Base-by-base conservation (phyloP, 2,113 vertebrate genomes). In the Lagopus leucura region DNA sequence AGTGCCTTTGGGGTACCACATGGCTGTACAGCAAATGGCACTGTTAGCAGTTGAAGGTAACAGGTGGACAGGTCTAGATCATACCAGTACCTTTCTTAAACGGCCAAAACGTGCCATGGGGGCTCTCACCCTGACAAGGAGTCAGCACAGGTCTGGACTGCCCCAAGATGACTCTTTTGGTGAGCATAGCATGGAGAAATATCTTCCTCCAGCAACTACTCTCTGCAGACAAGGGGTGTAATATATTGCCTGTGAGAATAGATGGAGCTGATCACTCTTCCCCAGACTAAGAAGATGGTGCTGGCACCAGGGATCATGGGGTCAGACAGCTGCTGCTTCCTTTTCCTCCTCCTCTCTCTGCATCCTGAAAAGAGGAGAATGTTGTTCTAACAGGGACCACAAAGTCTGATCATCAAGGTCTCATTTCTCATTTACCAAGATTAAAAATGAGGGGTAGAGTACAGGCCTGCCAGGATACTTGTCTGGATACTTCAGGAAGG, bases 101-200 rank as follows among this genome's bases (percentile, higher is more conserved):
- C 2, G 38, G 30, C 24, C 67, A 73, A 42, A 82, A 58, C 5
- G 8, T 10, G 11, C 2, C 20, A 2, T 13, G 11, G 30, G 22
- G 28, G 20, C 5, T 40, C 5, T 30, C n/a, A 13, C 22, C 19
- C n/a, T 16, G 1, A 11, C 25, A 45, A 71, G 32, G 50, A 22
- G 36, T 13, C 36, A 10, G 2, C 11, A 27, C 8, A 43, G 30
- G 21, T 48, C 17, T 0, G 1, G 16, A 42, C 0, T 1, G 55
- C 13, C n/a, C 22, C 22, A 20, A 42, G 20, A 22, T 34, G 32
- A 52, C 21, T 10, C 13, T n/a, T 67, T 40, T 36, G 47, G 30
- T n/a, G 27, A 74, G 50, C 34, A 40, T 11, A 36, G 21, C 6
- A 36, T 5, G 47, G 47, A 64, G 54, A 18, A 83, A 70, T 2